Conservation (phyloP, 2,888 invertebrate species). For the Dioctria rufipes region DNA sequence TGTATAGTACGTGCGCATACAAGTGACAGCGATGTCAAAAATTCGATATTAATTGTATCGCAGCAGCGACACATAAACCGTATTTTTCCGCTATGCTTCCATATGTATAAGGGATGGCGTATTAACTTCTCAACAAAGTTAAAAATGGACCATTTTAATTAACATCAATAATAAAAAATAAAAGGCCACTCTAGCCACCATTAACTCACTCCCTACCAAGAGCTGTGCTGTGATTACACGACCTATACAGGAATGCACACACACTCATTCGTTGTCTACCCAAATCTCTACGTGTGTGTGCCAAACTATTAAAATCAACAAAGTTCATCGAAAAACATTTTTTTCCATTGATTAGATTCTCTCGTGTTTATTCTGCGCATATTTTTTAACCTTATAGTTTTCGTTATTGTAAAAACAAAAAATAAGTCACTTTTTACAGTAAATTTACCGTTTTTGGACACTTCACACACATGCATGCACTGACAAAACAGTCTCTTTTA, state of each 20-base stretch:
- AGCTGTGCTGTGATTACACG: conserved; percentile 22
- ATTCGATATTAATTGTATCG: background rate
- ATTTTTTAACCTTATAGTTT: conserved; percentile 4
- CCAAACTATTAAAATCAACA: conserved; percentile 46
- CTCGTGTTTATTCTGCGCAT: conserved; percentile 45
- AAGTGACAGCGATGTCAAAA: conserved; percentile 18
- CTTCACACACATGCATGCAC: background rate
- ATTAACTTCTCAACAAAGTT: background rate
- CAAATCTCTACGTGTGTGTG: conserved; percentile 30
- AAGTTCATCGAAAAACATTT: conserved; percentile 46
- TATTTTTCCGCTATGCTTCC: conserved; percentile 3
- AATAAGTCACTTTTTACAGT: background rate
- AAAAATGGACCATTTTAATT: conserved; percentile 1
- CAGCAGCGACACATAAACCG: conserved; percentile 32
- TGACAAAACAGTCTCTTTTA: background rate
- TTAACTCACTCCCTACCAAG: background rate
- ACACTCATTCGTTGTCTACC: conserved; percentile 43
- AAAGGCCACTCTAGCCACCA: background rate
- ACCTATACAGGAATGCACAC: conserved; percentile 10
- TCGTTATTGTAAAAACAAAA: background rate
- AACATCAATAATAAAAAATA: conserved; percentile 26
- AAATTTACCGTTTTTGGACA: conserved; percentile 2
- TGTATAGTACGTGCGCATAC: conserved; percentile 6
- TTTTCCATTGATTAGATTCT: conserved; percentile 41
- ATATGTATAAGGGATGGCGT: conserved; percentile 7